phyloP scores from a whole-genome alignment of 2,797 vertebrate species.

The Neomorphus geoffroyi region DNA sequence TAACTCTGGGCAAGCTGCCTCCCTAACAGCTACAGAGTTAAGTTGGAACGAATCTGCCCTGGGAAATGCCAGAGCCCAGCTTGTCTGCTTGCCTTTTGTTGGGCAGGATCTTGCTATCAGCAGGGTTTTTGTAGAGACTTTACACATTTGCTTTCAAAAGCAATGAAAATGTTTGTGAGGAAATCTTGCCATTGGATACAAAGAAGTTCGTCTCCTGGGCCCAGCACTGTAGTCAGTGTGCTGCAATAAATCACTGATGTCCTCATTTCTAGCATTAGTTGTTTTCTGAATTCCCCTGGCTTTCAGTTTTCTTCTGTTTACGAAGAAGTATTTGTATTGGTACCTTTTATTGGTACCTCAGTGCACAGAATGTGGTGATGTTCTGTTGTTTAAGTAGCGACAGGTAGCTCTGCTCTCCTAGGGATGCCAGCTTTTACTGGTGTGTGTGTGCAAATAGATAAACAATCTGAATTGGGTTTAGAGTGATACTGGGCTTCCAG shows the following conservation, averaged over 20 bases:
- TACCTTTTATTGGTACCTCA: background rate
- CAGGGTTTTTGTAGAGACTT: constrained; percentile 41
- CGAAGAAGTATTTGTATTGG: background rate
- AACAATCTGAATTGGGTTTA: background rate
- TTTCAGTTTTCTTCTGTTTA: background rate
- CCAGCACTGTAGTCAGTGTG: background rate
- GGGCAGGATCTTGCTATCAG: constrained; percentile 66
- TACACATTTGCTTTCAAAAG: constrained; percentile 59
- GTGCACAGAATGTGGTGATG: background rate
- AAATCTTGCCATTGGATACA: constrained; percentile 20
- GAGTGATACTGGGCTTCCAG: background rate
- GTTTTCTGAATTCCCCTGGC: background rate
- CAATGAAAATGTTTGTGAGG: constrained; percentile 44
- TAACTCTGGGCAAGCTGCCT: constrained; percentile 56
- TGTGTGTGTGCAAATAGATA: background rate
- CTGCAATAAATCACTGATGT: background rate
- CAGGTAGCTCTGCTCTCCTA: fast-evolving
- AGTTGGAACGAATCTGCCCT: constrained; percentile 48
- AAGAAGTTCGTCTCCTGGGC: background rate
- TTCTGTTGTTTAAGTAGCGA: background rate
- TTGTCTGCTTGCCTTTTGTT: constrained; percentile 64
- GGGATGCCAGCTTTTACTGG: background rate
- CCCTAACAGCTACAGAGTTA: constrained; percentile 24
- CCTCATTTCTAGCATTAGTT: background rate
- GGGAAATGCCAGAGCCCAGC: constrained; percentile 66